phyloP scores from a whole-genome alignment of 2,888 invertebrate genomes.

The Taphrorychus bicolor region DNA sequence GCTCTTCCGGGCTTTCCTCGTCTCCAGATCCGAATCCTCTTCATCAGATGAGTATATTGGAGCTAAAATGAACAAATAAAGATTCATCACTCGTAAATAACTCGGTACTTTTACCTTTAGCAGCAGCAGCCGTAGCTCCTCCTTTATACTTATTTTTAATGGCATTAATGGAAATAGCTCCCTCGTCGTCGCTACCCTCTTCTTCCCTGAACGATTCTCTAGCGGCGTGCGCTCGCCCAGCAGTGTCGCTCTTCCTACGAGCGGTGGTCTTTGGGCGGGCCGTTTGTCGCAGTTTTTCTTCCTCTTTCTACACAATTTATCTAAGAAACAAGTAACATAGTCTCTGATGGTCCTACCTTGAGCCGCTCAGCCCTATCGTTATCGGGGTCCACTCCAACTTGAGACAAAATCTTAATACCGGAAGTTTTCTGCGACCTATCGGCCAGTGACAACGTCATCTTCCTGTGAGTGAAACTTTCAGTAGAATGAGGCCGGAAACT shows the following conservation, averaged over 20 bases:
- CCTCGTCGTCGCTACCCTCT: slow-evolving; percentile 93
- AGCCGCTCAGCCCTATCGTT: slow-evolving; percentile 89
- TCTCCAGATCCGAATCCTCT: slow-evolving; percentile 84
- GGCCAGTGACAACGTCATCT: slow-evolving; percentile 97
- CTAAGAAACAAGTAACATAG: no score
- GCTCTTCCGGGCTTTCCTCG: slow-evolving; percentile 72
- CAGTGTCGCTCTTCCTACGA: slow-evolving; percentile 52
- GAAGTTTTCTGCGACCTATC: slow-evolving; percentile 93
- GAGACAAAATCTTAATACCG: slow-evolving; percentile 94
- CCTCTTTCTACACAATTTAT: slow-evolving; percentile 84
- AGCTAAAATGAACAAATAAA: slow-evolving; percentile 19
- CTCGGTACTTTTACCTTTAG: slow-evolving; percentile 61
- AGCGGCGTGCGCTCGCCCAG: slow-evolving; percentile 55
- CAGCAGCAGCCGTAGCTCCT: slow-evolving; percentile 57
- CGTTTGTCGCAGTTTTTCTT: slow-evolving; percentile 92
- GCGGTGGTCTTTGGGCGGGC: slow-evolving; percentile 64
- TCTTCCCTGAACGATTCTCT: slow-evolving; percentile 67
- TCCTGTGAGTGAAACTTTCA: slow-evolving; percentile 97
- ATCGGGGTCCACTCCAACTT: slow-evolving; percentile 94
- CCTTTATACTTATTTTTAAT: slow-evolving; percentile 94
- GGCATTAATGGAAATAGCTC: slow-evolving; percentile 88
- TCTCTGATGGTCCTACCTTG: slow-evolving; percentile 70
- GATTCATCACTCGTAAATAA: not conserved
- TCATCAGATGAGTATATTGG: slow-evolving; percentile 90
- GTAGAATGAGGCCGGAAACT: slow-evolving; percentile 99